These are phyloP conservation scores for Macropodus opercularis DNA, from an alignment of 2,797 vertebrate genomes.

Conservation along the genomic window DNA sequence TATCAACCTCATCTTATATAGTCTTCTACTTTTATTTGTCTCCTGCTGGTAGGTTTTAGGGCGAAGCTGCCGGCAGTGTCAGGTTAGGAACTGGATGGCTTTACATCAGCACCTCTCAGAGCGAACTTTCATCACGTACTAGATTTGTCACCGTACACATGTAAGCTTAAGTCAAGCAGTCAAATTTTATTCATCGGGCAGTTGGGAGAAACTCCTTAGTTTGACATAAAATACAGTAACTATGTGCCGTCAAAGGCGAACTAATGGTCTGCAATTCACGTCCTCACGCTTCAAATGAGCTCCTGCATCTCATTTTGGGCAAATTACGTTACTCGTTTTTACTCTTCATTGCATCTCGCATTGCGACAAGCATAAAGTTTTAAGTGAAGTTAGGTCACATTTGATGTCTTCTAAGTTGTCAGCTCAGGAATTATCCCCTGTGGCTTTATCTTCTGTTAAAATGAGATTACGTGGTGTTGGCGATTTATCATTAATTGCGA, in stretches of 20 bases:
- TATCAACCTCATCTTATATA: no score
- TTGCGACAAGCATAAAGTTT: constrained; percentile 9
- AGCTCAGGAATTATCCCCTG: constrained; percentile 6
- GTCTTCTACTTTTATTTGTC: no score
- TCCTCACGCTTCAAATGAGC: constrained; percentile 61
- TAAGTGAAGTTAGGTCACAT: no score
- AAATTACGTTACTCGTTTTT: constrained; percentile 50
- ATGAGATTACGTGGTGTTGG: constrained; percentile 14
- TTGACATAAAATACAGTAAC: constrained; percentile 16
- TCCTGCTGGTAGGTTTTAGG: not conserved
- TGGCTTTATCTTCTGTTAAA: constrained; percentile 14
- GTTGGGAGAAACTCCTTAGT: constrained; percentile 24
- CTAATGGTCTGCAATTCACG: constrained; percentile 56
- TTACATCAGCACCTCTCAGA: constrained; percentile 17
- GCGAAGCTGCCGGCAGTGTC: constrained; percentile 9
- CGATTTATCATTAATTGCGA: constrained; percentile 10
- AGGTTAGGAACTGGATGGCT: not conserved
- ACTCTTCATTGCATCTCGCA: constrained; percentile 32
- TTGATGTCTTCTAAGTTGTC: constrained; percentile 30
- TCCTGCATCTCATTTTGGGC: constrained; percentile 54
- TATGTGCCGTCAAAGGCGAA: constrained; percentile 49
- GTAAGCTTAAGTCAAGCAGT: constrained; percentile 18
- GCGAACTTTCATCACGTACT: constrained; percentile 12
- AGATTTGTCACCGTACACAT: constrained; percentile 15
- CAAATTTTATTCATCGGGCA: not conserved